Evolutionary conservation across 2,113 vertebrate species (phyloP), one percentile per base, ranked within the genome.

Genomic region (Engraulis encrasicolus): DNA sequence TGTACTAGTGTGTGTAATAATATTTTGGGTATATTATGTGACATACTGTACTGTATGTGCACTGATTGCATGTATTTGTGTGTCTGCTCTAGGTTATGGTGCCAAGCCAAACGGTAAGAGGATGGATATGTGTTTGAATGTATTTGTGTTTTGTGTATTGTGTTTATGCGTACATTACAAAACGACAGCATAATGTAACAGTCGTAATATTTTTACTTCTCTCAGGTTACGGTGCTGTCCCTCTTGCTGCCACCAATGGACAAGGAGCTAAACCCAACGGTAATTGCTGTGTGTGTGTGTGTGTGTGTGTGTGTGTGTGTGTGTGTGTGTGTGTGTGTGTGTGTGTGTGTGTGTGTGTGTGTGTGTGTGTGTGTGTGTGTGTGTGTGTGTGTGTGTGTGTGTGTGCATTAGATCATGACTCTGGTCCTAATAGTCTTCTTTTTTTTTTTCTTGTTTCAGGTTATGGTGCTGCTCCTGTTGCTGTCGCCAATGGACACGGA

Each of bases 261-360:
- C 85, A 89, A 38, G 87, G 86, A 17, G 89, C 50, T 17, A 85
- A 83, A 45, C 27, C 85, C 19, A 91, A 90, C n/a, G 81, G 85
- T 87, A 87, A 11, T 40, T 9, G 9, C 40, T n/a, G 20, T 31
- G 23, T 66, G n/a, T n/a, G n/a, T n/a, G n/a, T n/a, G n/a, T n/a
- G n/a, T n/a, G n/a, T n/a, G n/a, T n/a, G n/a, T n/a, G n/a, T n/a
- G n/a, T n/a, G n/a, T n/a, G n/a, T n/a, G n/a, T n/a, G n/a, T n/a
- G 40, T 45, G 40, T 45, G 40, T 45, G 4, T 45, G 40, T 45
- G 3, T 3, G 3, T 45, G 40, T 3, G 40, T 45, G 40, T 45
- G 40, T 45, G 40, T 45, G 40, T 45, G 40, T 45, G 4, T 45
- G 40, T 45, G 3, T 3, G 3, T 45, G 40, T 3, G 52, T 19